A percentile compares a stretch with the other conserved stretches of the same genome.
Evolutionary conservation across 2,113 vertebrate genomes (phyloP).

Genomic region (Cacatua alba): DNA sequence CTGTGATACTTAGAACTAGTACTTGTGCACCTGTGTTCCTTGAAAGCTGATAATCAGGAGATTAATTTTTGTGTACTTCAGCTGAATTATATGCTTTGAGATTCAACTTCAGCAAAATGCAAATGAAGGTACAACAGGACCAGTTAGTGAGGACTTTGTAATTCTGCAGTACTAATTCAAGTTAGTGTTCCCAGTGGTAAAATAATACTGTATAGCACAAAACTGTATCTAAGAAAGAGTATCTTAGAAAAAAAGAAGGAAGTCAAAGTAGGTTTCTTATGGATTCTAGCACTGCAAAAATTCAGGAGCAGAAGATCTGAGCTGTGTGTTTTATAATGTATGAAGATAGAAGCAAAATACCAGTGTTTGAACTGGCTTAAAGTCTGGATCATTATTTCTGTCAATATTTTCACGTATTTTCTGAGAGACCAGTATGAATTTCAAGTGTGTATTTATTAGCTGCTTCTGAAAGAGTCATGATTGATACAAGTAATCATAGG

Average conservation of each 20-base stretch:
- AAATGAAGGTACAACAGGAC: not conserved
- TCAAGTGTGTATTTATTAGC: not conserved
- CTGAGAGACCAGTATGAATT: not conserved
- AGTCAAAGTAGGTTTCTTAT: not conserved
- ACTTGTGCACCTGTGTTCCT: not conserved
- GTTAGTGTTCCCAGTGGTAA: not conserved
- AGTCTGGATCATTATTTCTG: not conserved
- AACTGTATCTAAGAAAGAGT: not conserved
- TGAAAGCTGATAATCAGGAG: slow-evolving; percentile 25
- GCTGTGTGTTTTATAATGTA: not conserved
- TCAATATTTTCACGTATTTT: not conserved
- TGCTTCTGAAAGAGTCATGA: not conserved
- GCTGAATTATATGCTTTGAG: not conserved
- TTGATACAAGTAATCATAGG: not conserved
- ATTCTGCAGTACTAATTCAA: not conserved
- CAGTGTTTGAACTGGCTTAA: not conserved
- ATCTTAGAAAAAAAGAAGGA: not conserved
- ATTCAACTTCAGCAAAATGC: slow-evolving; percentile 20
- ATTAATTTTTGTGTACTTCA: slow-evolving; percentile 5
- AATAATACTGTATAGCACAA: not conserved
- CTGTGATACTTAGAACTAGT: not conserved
- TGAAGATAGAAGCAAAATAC: not conserved
- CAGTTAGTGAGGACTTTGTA: not conserved
- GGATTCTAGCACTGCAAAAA: not conserved
- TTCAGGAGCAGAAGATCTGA: not conserved